Evolutionary conservation across 2,113 vertebrate species (phyloP).

Genomic region (Pseudonaja textilis): DNA sequence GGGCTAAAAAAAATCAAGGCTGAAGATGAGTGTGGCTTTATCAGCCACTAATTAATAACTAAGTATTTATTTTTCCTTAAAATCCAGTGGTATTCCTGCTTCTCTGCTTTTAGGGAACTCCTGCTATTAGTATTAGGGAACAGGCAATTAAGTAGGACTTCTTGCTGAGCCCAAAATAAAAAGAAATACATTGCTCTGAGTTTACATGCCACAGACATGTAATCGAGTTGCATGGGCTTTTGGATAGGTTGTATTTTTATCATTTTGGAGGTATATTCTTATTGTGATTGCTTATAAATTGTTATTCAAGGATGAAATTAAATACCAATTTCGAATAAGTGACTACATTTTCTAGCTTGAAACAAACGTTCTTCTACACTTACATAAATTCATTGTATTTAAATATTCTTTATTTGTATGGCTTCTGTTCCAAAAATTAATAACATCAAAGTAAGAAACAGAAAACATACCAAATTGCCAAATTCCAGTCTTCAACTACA

Average conservation of each 20-base stretch:
- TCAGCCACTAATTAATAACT: not conserved
- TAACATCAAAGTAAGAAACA: not conserved
- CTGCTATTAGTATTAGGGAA: not conserved
- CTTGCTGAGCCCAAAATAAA: not conserved
- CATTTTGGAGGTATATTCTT: not conserved
- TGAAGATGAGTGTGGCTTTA: not conserved
- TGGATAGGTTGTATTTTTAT: not conserved
- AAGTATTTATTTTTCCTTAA: not conserved
- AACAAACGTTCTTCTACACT: not conserved
- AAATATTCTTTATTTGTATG: not conserved
- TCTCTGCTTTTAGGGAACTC: not conserved
- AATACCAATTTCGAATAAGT: not conserved
- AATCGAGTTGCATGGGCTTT: not conserved
- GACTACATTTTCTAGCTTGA: not conserved
- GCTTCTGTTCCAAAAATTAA: not conserved
- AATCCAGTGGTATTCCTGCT: not conserved
- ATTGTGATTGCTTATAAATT: not conserved
- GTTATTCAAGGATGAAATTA: not conserved
- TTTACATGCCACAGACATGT: not conserved
- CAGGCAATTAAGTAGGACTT: not conserved
- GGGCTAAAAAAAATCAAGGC: not conserved
- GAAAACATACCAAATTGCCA: not conserved
- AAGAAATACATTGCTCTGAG: not conserved
- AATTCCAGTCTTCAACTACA: not conserved
- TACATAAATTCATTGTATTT: not conserved